These are phyloP conservation scores for Hylaeus volcanicus DNA, from an alignment of 1,140 invertebrate species.

Conservation along the genomic window DNA sequence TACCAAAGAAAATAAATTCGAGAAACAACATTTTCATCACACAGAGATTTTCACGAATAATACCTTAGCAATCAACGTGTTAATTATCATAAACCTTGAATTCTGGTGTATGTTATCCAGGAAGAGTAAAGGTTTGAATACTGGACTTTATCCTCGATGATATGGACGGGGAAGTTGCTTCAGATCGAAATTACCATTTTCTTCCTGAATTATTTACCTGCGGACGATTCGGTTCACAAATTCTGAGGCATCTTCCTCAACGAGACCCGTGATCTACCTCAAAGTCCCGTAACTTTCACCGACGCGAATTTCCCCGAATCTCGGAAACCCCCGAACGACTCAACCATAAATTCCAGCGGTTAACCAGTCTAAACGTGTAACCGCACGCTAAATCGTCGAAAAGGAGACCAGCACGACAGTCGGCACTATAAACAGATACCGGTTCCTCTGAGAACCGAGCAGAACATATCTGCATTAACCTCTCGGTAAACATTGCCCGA, in stretches of 20 bases:
- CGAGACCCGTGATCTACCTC: background rate
- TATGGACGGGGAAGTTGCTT: no score
- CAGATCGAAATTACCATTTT: background rate
- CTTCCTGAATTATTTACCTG: background rate
- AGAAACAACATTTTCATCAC: no score
- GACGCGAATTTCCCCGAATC: slow-evolving; percentile 21
- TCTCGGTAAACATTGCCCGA: no score
- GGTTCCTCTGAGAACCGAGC: no score
- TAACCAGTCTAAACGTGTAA: slow-evolving; percentile 27
- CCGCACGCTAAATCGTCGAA: slow-evolving; percentile 11
- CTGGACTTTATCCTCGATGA: no score
- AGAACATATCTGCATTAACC: background rate
- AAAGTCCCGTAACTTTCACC: background rate
- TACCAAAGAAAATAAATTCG: no score
- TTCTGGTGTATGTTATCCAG: no score
- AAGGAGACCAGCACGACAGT: background rate
- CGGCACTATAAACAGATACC: background rate
- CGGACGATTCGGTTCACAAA: background rate
- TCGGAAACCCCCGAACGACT: background rate
- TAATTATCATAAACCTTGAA: no score
- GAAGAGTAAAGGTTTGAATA: no score
- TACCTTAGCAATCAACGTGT: no score
- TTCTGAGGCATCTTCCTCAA: background rate
- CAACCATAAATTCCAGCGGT: slow-evolving; percentile 32
- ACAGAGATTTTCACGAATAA: no score